Conservation (phyloP, 2,113 vertebrate species). For the Scartelaos histophorus region DNA sequence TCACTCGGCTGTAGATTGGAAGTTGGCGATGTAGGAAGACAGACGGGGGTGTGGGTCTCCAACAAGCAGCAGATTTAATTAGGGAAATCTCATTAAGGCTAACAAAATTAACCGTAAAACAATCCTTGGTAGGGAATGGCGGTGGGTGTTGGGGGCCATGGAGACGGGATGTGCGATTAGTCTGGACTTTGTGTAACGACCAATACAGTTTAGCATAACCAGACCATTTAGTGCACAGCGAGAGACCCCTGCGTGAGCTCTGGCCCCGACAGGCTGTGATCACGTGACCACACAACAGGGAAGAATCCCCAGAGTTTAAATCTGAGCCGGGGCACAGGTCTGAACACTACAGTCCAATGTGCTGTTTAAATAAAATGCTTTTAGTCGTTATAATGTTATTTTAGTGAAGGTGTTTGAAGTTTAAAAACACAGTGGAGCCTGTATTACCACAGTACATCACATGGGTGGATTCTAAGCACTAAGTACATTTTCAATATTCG, state of each 20-base stretch:
- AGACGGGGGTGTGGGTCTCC: conserved; percentile 66
- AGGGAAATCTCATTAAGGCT: conserved; percentile 97
- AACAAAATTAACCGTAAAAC: conserved; percentile 98
- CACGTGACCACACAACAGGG: too few species aligned
- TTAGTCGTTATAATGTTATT: too few species aligned
- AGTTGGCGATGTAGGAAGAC: conserved; percentile 10
- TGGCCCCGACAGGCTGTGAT: conserved; percentile 1
- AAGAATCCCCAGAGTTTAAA: too few species aligned
- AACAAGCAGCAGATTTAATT: conserved; percentile 97
- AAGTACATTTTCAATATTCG: too few species aligned
- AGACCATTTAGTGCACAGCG: conserved; percentile 57
- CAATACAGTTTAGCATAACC: conserved; percentile 62
- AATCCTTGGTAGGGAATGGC: conserved; percentile 88
- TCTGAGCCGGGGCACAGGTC: too few species aligned
- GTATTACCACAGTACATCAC: too few species aligned
- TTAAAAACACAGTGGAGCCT: too few species aligned
- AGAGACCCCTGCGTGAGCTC: conserved; percentile 45
- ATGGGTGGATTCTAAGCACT: too few species aligned
- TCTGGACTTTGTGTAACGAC: conserved; percentile 50
- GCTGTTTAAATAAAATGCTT: too few species aligned
- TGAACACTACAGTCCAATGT: too few species aligned
- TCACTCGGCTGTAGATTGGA: conserved; percentile 74
- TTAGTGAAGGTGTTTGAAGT: too few species aligned
- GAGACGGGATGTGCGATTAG: conserved; percentile 74
- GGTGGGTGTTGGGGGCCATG: conserved; percentile 73